A percentile compares a stretch with the other conserved stretches of the same genome.
Evolutionary conservation across 2,797 vertebrate genomes (phyloP).

Genomic region (Podarcis siculus): DNA sequence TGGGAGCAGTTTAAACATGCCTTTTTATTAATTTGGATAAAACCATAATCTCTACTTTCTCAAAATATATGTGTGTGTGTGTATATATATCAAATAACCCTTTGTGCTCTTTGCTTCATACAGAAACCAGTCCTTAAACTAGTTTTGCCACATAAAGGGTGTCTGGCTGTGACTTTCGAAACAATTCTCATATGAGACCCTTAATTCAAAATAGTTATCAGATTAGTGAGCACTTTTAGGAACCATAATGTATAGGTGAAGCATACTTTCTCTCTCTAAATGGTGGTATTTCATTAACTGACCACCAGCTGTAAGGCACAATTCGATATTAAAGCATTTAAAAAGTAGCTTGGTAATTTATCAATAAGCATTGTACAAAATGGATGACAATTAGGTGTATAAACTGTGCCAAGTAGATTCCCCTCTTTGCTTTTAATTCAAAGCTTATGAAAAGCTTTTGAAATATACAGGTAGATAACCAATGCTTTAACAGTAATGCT

Average conservation of each 20-base stretch:
- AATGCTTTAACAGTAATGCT: conserved; percentile 60
- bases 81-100: background rate
- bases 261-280: conserved; percentile 12
- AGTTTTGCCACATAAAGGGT: conserved; percentile 24
- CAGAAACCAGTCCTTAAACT: background rate
- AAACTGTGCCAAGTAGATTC: conserved; percentile 28
- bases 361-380: conserved; percentile 35
- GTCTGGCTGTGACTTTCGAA: background rate
- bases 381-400: conserved; percentile 2
- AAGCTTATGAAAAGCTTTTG: conserved; percentile 61
- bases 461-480: conserved; percentile 61
- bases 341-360: conserved; percentile 32
- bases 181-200: conserved; percentile 5
- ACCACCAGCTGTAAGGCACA: conserved; percentile 39
- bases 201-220: conserved; percentile 12
- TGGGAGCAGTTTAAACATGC: background rate
- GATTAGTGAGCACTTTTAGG: background rate
- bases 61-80: background rate
- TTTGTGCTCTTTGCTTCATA: conserved; percentile 9
- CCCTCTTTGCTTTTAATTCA: conserved; percentile 42
- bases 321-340: conserved; percentile 37
- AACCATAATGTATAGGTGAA: conserved; percentile 7
- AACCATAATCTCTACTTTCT: background rate
- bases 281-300: conserved; percentile 25
- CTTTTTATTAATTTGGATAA: conserved; percentile 20